A percentile compares a stretch with the other conserved stretches of the same genome.
Conservation (phyloP, 1,140 invertebrate genomes). For the Cyphomyrmex costatus region DNA sequence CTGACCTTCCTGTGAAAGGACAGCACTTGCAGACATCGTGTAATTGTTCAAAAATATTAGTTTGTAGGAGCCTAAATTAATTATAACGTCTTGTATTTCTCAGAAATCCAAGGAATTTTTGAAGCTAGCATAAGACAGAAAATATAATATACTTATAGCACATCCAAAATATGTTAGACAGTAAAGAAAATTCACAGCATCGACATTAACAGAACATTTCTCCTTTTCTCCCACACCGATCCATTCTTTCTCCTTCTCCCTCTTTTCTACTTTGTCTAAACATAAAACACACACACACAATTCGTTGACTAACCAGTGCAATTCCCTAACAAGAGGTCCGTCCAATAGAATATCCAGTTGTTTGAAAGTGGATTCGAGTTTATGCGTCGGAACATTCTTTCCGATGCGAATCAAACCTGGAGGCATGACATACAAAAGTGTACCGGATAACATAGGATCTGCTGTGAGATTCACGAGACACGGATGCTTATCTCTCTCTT, state of each 20-base stretch:
- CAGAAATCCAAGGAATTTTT: not conserved
- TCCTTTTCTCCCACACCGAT: not conserved
- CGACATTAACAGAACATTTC: not conserved
- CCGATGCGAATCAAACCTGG: conserved; percentile 86
- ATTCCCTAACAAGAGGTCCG: conserved; percentile 89
- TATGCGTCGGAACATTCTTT: conserved; percentile 65
- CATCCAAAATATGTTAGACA: not conserved
- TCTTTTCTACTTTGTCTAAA: not conserved
- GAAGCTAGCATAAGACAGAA: not conserved
- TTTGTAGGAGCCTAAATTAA: not conserved
- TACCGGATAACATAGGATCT: conserved; percentile 91
- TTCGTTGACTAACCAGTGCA: conserved; percentile 88
- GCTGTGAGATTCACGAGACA: conserved; percentile 90
- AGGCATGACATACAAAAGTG: conserved; percentile 89
- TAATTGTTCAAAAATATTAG: conserved; percentile 13
- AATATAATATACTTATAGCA: conserved; percentile 24
- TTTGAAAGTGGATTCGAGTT: not conserved
- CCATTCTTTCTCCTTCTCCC: not conserved
- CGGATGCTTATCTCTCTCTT: conserved; percentile 83
- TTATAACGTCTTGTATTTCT: not conserved
- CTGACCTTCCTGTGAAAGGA: not conserved
- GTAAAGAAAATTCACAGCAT: not conserved
- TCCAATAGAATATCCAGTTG: conserved; percentile 89
- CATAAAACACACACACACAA: conserved; percentile 25
- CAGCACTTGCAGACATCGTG: not conserved